These are phyloP conservation scores for Drosophila lacertosa DNA, from an alignment of 1,140 invertebrate genomes.

Conservation along the genomic window DNA sequence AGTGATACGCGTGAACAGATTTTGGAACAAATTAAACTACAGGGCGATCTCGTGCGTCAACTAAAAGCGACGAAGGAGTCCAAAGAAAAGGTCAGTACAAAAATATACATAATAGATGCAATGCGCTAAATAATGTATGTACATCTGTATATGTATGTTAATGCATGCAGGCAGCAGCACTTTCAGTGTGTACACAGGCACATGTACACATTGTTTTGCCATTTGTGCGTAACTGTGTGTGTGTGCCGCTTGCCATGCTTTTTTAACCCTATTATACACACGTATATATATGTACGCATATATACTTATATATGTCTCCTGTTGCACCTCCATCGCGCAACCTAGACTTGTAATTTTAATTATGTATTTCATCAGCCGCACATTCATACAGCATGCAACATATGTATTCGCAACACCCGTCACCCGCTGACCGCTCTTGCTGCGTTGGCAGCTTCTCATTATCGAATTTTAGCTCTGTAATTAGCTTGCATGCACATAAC, in stretches of 20 bases:
- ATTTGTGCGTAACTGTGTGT: constrained; percentile 9
- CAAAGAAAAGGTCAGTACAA: constrained; percentile 87
- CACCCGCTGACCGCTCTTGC: constrained; percentile 12
- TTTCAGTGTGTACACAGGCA: constrained; percentile 11
- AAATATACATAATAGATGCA: constrained; percentile 4
- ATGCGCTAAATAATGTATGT: neutral
- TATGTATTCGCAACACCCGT: constrained; percentile 12
- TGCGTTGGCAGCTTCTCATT: constrained; percentile 41
- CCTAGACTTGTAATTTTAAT: constrained; percentile 19
- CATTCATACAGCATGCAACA: constrained; percentile 1
- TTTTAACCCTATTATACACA: constrained; percentile 5
- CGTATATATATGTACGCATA: neutral
- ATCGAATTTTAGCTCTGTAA: constrained; percentile 40
- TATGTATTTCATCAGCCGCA: constrained; percentile 39
- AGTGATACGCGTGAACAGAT: constrained; percentile 85
- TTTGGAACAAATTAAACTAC: constrained; percentile 89
- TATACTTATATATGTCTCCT: constrained; percentile 7
- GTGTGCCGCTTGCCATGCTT: constrained; percentile 9
- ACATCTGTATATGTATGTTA: neutral
- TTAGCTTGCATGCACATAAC: constrained; percentile 46
- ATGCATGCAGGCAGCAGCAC: constrained; percentile 9
- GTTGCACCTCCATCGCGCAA: constrained; percentile 14
- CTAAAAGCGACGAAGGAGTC: constrained; percentile 92
- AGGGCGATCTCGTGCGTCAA: constrained; percentile 92
- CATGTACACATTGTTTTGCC: constrained; percentile 10